Conservation (phyloP, 2,888 invertebrate species). For the Cosmia pyralina region DNA sequence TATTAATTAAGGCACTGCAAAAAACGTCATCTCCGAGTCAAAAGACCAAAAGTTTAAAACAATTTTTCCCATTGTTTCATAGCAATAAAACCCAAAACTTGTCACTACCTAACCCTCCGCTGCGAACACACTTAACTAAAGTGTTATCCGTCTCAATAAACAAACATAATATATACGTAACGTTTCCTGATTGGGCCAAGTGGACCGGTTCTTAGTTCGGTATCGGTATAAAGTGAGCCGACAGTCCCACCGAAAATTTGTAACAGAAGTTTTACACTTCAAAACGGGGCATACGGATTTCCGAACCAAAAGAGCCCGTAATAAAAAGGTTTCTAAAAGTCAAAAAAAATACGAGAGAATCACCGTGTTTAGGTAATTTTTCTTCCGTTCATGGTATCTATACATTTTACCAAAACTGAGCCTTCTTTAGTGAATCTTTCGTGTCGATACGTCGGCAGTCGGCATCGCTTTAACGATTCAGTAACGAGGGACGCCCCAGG, state of each 20-base stretch:
- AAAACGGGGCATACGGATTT: not conserved
- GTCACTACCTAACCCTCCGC: conserved; percentile 45
- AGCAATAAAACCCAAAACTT: conserved; percentile 26
- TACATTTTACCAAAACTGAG: not conserved
- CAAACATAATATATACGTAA: conserved; percentile 59
- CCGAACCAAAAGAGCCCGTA: not conserved
- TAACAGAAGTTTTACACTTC: conserved; percentile 37
- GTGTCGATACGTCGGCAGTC: conserved; percentile 31
- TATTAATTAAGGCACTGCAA: not conserved
- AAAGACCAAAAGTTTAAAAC: conserved; percentile 19
- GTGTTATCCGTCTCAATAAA: conserved; percentile 61
- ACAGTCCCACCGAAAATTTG: conserved; percentile 17
- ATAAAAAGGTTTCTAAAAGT: not conserved
- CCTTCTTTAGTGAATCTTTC: conserved; percentile 26
- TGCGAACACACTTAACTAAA: conserved; percentile 58
- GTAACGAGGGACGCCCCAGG: conserved; percentile 71
- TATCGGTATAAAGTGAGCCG: conserved; percentile 55
- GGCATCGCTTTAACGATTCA: conserved; percentile 67
- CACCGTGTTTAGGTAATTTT: not conserved
- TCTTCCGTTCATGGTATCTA: not conserved
- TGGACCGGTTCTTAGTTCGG: conserved; percentile 65
- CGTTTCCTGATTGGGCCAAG: conserved; percentile 70
- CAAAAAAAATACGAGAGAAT: not conserved
- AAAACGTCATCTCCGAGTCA: not conserved
- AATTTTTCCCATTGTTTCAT: conserved; percentile 39